These are phyloP conservation scores for Neogobius melanostomus DNA, from an alignment of 2,113 vertebrate species.

Conservation along the genomic window DNA sequence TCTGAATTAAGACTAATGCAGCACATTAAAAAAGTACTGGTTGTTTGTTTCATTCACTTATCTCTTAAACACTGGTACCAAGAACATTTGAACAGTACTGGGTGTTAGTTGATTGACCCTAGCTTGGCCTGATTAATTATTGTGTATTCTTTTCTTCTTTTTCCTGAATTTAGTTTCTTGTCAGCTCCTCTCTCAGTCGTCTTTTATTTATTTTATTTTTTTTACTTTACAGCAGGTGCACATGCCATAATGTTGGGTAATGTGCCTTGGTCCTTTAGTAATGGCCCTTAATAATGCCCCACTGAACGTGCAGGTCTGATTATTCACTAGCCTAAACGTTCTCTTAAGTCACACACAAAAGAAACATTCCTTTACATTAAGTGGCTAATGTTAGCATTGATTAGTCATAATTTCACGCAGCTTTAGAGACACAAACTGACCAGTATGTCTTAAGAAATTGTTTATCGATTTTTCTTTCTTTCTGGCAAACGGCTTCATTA, in stretches of 20 bases:
- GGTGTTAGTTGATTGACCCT: no score
- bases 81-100: no score
- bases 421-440: conserved; percentile 35
- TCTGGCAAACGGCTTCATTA: background rate
- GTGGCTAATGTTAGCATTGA: conserved; percentile 29
- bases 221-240: conserved; percentile 46
- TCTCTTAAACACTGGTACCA: no score
- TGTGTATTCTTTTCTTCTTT: background rate
- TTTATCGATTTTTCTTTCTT: conserved; percentile 39
- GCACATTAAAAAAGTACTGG: no score
- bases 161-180: background rate
- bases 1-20: no score
- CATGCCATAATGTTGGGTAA: conserved; percentile 40
- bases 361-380: conserved; percentile 5
- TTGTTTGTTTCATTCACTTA: no score
- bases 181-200: conserved; percentile 1
- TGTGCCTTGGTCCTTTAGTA: conserved; percentile 24
- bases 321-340: conserved; percentile 22
- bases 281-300: conserved; percentile 41
- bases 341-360: conserved; percentile 1
- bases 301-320: conserved; percentile 41
- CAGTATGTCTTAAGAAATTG: conserved; percentile 47
- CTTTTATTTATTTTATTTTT: conserved; percentile 13
- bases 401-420: conserved; percentile 25
- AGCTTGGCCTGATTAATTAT: no score